A percentile compares a stretch with the other conserved stretches of the same genome.
Evolutionary conservation across 2,888 invertebrate genomes (phyloP).

Genomic region (Phyto melanocephala): DNA sequence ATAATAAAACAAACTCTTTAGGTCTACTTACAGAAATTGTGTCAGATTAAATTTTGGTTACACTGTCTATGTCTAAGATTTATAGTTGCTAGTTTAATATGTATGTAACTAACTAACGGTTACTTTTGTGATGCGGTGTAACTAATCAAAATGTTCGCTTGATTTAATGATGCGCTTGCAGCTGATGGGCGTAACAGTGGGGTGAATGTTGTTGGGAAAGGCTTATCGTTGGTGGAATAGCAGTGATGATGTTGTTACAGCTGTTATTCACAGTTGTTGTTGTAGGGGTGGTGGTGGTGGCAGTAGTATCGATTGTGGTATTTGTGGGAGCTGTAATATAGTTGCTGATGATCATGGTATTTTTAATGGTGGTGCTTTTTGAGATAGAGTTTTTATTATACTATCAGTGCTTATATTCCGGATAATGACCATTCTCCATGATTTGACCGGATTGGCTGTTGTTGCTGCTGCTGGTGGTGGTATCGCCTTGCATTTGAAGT

Average conservation of each 20-base stretch:
- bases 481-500: constrained; percentile 76
- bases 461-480: constrained; percentile 77
- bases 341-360: constrained; percentile 39
- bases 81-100: neutral
- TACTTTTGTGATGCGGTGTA: neutral
- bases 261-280: constrained; percentile 36
- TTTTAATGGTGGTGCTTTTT: constrained; percentile 60
- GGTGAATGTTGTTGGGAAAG: constrained; percentile 59
- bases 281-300: constrained; percentile 14
- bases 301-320: neutral
- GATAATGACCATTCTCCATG: constrained; percentile 83
- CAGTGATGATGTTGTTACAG: constrained; percentile 36
- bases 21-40: neutral
- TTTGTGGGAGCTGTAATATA: constrained; percentile 41
- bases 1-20: constrained; percentile 1
- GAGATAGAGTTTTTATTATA: constrained; percentile 67
- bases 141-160: neutral
- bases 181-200: constrained; percentile 55
- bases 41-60: constrained; percentile 18
- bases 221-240: constrained; percentile 19
- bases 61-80: neutral
- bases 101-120: neutral
- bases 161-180: constrained; percentile 49
- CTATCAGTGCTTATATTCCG: constrained; percentile 89
- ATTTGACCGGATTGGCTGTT: constrained; percentile 79